Base-by-base conservation (phyloP, 2,113 vertebrate genomes). In the Salvelinus fontinalis region DNA sequence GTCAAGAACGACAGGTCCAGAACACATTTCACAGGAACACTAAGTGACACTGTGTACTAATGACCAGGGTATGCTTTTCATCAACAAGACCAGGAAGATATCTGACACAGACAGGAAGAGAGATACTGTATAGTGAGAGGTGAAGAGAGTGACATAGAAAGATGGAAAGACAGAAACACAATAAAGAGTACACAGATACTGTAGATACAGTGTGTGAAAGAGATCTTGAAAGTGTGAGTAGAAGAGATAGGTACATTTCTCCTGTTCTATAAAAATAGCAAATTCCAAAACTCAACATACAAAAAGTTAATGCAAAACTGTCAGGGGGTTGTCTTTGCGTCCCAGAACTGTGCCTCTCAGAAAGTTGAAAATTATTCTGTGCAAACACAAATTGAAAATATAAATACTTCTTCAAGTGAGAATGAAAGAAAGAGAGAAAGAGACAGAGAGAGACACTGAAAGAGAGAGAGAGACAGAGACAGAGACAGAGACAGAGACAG, bases 101-200 rank as follows among this genome's bases (percentile, higher is more conserved):
- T 44, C 84, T 80, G 78, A 82, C 75, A 82, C 84, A 85, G 74
- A 72, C 48, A 29, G 49, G 57, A n/a, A 72, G 34, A 8, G 34
- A 8, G 34, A 39, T 39, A 39, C 34, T 39, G 34, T 64, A 27
- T 13, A 57, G 29, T 51, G 68, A 81, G 34, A 71, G 49, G 78
- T 48, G 67, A 39, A 79, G 24, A 62, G 0, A 66, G 64, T 13
- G 62, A 27, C n/a, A 65, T 34, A 34, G 31, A 39, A 39, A 39
- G 34, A 39, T 39, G 8, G 39, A 44, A 11, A 11, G 24, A 65
- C n/a, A 65, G 11, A 64, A n/a, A 24, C 8, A 11, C 8, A 44
- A 44, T 44, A 44, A 24, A 16, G 16, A 11, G 4, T n/a, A n/a
- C 22, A 64, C 18, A 64, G 2, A 64, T 9, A 65, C 31, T 34